Evolutionary conservation across 2,797 vertebrate genomes (phyloP), one percentile per base, ranked within the genome.

Genomic region (Odontamblyopus lacepedii): DNA sequence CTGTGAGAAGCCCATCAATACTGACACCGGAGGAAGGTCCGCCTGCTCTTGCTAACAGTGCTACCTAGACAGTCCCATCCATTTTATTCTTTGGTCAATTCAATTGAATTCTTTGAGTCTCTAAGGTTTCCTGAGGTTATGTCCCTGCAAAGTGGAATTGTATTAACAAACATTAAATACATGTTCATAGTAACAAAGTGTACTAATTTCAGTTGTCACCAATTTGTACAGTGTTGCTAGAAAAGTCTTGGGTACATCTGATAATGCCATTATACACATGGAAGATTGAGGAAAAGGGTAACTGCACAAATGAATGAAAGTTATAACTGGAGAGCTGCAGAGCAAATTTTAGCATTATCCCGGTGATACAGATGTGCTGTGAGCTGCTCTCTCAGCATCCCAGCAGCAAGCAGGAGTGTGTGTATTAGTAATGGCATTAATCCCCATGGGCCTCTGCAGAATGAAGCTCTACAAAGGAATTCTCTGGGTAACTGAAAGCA

Each of bases 311-410:
- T 93, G 92, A 93, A 93, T 93, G 88, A 86, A 87, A 91, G 87
- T 91, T 93, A 94, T 91, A 89, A 91, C 92, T 2, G 18, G 82
- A 91, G 92, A 94, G 93, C 95, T 92, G 94, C 92, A 95, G 95
- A 94, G 94, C 94, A 92, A 94, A 96, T 95, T 95, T 95, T 90
- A 90, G 94, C 94, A 94, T 96, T 94, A 95, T 88, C 83, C 74
- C 77, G 80, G 85, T 89, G 89, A 91, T 89, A 91, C 95, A 94
- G 55, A 57, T 91, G 91, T 95, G 95, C 92, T 92, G 93, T 91
- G 38, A 64, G 94, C 90, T 88, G 95, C 91, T 92, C 56, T 91
- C 91, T 88, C 48, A 92, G 92, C 94, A 92, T 93, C 90, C 92
- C 69, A 87, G 95, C 94, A 96, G 95, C 93, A 94, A 94, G 92